Conservation (phyloP, 2,113 vertebrate genomes). For the Poeciliopsis retropinna region DNA sequence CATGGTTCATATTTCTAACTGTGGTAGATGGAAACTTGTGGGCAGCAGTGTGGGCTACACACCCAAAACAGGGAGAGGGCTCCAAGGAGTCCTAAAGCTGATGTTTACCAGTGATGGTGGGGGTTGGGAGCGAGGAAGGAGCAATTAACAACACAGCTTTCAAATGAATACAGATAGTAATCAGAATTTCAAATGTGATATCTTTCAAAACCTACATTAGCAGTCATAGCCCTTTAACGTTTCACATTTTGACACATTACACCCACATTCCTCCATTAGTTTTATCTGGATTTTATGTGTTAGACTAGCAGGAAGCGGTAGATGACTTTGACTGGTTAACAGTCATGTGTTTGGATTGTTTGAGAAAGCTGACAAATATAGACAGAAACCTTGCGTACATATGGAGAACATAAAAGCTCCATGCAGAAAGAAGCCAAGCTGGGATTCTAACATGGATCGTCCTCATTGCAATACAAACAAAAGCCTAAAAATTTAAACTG, state of each 20-base stretch:
- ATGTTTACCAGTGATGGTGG: background rate
- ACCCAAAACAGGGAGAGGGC: background rate
- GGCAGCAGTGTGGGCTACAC: background rate
- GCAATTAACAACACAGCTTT: background rate
- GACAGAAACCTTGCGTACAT: background rate
- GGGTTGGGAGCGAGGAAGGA: background rate
- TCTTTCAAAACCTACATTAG: background rate
- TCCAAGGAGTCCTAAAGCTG: background rate
- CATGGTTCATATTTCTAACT: background rate
- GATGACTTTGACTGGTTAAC: background rate
- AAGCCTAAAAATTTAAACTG: background rate
- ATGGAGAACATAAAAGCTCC: background rate
- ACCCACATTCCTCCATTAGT: no score
- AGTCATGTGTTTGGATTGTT: background rate
- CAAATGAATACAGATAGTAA: conserved; percentile 5
- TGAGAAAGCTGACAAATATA: background rate
- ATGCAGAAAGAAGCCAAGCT: background rate
- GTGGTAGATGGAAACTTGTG: background rate
- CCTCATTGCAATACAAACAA: background rate
- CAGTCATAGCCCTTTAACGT: no score
- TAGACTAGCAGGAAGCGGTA: background rate
- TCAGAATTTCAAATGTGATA: background rate
- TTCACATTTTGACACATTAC: no score
- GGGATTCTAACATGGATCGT: background rate
- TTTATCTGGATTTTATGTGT: no score